Evolutionary conservation across 1,140 invertebrate genomes (phyloP), one percentile per base, ranked within the genome.

Genomic region (Orius insidiosus): DNA sequence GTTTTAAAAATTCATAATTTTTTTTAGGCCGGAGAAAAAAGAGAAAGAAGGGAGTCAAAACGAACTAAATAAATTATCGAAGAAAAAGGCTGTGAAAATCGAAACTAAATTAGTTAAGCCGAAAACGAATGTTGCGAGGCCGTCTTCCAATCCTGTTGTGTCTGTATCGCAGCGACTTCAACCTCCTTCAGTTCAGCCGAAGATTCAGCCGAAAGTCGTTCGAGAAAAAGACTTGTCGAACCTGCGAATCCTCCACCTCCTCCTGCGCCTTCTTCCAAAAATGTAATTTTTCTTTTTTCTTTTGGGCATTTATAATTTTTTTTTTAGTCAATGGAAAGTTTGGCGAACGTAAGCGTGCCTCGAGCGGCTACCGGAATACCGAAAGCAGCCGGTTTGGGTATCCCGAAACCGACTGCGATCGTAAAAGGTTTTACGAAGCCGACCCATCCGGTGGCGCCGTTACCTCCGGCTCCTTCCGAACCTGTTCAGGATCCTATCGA

Each of bases 391-490:
- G 34, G 69, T 5, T 85, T 80, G 6, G 80, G 80, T 10, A 82
- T 90, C 56, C 85, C 86, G 1, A 90, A 90, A 64, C 86, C 85
- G 3, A 88, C 83, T 11, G 83, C 85, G 9, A 78, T 85, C 47
- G 82, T 92, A 3, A 90, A 89, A 69, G 85, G 85, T 52, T 86
- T 80, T 2, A 74, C 73, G 33, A 83, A 82, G 64, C 67, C 73
- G 3, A 58, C 54, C 10, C 54, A 56, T 42, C 38, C 48, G 32
- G 56, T 58, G 5, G 54, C 56, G 10, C 56, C 56, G 7, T 53
- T 58, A 53, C 54, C 50, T n/a, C 49, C 50, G 2, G 41, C 41
- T 2, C 16, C 41, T n/a, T 3, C 16, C 32, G 48, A 49, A 18
- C 18, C 46, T 18, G 32, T 45, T 15, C 43, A 39, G n/a, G 43